Percentiles rank a stretch among this genome's conserved stretches.
Conservation (phyloP, 1,140 invertebrate genomes). For the Pissodes strobi region DNA sequence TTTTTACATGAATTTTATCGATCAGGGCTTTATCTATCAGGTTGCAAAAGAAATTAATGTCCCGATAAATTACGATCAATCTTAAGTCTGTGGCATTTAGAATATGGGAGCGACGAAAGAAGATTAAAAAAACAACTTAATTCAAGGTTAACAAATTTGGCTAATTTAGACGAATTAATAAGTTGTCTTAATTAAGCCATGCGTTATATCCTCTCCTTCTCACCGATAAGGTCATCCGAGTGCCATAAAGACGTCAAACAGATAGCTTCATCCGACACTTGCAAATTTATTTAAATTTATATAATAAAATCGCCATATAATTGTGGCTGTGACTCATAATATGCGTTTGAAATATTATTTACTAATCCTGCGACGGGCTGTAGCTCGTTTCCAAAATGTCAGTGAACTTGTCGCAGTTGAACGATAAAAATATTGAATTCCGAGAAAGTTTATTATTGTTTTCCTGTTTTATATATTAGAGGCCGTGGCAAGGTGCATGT, state of each 20-base stretch:
- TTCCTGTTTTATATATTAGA: conserved; percentile 13
- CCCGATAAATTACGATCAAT: no score
- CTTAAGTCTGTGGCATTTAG: no score
- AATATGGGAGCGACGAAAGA: no score
- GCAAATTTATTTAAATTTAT: conserved; percentile 22
- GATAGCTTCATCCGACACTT: conserved; percentile 11
- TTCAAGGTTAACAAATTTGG: no score
- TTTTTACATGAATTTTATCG: no score
- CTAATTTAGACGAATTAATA: no score
- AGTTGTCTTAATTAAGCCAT: conserved; percentile 4
- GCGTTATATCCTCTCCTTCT: neutral
- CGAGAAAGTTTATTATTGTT: conserved; percentile 36
- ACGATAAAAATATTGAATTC: conserved; percentile 33
- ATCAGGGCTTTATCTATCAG: no score
- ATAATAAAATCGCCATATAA: conserved; percentile 19
- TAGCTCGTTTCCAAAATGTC: conserved; percentile 31
- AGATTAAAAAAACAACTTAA: no score
- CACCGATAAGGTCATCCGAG: no score
- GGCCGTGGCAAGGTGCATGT: conserved; percentile 17
- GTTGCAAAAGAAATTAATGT: no score
- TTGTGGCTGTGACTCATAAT: conserved; percentile 23
- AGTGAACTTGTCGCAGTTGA: conserved; percentile 32
- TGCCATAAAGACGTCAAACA: neutral
- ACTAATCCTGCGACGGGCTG: conserved; percentile 12
- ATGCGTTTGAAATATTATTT: conserved; percentile 27